Evolutionary conservation across 2,113 vertebrate genomes (phyloP).

Genomic region (Regulus satrapa): DNA sequence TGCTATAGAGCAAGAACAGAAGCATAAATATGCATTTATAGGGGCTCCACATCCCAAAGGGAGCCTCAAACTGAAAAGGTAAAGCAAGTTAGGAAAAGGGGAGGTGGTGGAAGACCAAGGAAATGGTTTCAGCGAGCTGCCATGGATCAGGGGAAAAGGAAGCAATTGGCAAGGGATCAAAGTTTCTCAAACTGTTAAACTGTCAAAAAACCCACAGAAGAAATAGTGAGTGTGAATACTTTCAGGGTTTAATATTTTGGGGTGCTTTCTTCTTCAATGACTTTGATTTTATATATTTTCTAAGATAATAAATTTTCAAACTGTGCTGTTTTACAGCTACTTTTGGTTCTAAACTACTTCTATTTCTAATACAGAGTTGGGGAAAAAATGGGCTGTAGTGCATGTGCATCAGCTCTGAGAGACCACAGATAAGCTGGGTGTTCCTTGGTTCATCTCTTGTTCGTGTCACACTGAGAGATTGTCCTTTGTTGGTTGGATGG

Average conservation of each 20-base stretch:
- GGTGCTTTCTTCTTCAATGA: background rate
- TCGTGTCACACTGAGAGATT: background rate
- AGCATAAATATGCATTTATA: background rate
- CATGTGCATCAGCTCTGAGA: background rate
- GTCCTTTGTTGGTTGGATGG: no score
- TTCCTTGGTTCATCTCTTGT: background rate
- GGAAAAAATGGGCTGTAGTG: background rate
- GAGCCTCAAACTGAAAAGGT: background rate
- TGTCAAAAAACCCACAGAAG: background rate
- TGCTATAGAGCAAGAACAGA: background rate
- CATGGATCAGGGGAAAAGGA: background rate
- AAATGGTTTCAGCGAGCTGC: background rate
- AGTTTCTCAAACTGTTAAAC: background rate
- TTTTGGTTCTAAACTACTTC: background rate
- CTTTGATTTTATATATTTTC: background rate
- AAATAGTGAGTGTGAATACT: background rate
- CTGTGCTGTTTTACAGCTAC: background rate
- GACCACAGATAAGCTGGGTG: fast-evolving
- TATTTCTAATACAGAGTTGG: background rate
- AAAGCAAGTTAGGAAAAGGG: background rate
- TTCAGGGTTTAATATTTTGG: background rate
- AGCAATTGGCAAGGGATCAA: constrained; percentile 15
- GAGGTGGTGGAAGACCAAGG: background rate
- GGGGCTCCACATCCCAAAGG: background rate
- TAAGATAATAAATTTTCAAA: background rate